phyloP scores from a whole-genome alignment of 2,888 invertebrate species.

The Clistopyga incitator region DNA sequence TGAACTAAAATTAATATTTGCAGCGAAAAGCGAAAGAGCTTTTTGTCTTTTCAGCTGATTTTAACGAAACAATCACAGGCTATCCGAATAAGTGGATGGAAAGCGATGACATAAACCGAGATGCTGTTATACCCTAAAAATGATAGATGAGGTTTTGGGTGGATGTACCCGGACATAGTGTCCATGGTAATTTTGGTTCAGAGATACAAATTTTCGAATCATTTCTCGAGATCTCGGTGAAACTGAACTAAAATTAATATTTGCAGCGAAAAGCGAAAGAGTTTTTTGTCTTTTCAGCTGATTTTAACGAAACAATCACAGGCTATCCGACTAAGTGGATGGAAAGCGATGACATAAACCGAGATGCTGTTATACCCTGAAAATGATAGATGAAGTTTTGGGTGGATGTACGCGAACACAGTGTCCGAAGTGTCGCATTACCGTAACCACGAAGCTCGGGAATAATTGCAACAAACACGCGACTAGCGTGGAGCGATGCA shows the following conservation, averaged over 20 bases:
- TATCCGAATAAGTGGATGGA: neutral
- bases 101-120: neutral
- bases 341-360: neutral
- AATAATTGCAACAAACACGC: slow-evolving; percentile 20
- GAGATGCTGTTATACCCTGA: neutral
- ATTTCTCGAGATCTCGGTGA: too few species aligned
- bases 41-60: too few species aligned
- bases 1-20: too few species aligned
- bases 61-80: neutral
- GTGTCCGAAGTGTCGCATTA: slow-evolving; percentile 2
- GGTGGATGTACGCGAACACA: neutral
- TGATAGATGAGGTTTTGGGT: slow-evolving; percentile 2
- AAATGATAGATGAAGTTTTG: slow-evolving; percentile 8
- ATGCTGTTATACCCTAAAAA: neutral
- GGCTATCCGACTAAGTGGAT: neutral
- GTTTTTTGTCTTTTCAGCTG: too few species aligned
- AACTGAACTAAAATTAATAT: too few species aligned
- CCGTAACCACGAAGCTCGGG: neutral
- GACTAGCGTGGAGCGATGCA: neutral
- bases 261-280: too few species aligned
- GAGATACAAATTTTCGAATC: too few species aligned
- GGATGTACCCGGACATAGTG: neutral
- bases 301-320: neutral
- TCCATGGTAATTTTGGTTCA: too few species aligned
- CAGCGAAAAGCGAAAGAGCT: too few species aligned